Base-by-base conservation (phyloP, 2,797 vertebrate genomes). In the Cottoperca gobio region DNA sequence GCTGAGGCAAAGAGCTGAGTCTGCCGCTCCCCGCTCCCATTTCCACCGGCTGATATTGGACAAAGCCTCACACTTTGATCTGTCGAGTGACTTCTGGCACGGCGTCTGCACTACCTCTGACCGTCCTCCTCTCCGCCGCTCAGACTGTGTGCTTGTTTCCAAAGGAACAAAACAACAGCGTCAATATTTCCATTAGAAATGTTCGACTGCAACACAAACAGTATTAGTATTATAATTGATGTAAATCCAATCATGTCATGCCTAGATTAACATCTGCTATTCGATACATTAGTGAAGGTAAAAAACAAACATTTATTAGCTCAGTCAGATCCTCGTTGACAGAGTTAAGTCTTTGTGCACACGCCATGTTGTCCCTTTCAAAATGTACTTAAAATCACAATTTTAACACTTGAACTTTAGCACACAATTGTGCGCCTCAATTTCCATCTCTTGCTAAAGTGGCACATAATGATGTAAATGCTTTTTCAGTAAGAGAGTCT, bases 1-100 rank as follows among this genome's bases (percentile, higher is more conserved):
- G 35, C 70, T 48, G 81, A 75, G 49, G 70, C 85, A 90, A 86
- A 90, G 60, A 81, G 89, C 77, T 74, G 86, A 86, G 82, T 91
- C 85, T 71, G 82, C 79, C 73, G 39, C 74, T 71, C 52, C 46
- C 61, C 24, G 4, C 65, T 70, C 26, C 59, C 59, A 78, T 83
- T 86, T 84, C 82, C 72, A 53, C 86, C 42, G 74, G 60, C 83
- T 76, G 87, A 83, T 84, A 73, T 81, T 24, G 87, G 90, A 90
- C 86, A 76, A 81, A 87, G 79, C 59, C 54, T 63, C 50, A 64
- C 48, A 68, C 84, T 85, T 83, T 82, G 76, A 86, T 87, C 81
- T 76, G 73, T 70, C 67, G 74, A 66, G 64, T 39, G 70, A 83
- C 53, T 68, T 75, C 52, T 66, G 53, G 65, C 67, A 50, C 43